A percentile compares a stretch with the other conserved stretches of the same genome.
phyloP scores from a whole-genome alignment of 2,888 invertebrate genomes.

The Oxytorus armatus region DNA sequence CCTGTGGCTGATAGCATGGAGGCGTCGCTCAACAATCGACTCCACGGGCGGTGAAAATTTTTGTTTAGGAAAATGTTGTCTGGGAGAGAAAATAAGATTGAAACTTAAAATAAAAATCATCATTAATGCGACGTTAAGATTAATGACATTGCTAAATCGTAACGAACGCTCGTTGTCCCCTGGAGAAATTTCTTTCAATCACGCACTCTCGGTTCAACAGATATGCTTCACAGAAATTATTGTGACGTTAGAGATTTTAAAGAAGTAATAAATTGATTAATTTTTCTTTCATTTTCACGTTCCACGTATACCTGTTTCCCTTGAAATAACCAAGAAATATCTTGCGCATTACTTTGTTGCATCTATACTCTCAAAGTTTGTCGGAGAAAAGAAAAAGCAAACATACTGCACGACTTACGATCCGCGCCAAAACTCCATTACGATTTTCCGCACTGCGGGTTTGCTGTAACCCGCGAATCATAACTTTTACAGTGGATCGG shows the following conservation, averaged over 20 bases:
- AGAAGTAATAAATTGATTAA: slow-evolving; percentile 5
- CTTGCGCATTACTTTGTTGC: no score
- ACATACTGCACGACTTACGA: slow-evolving; percentile 3
- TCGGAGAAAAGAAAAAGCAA: not conserved
- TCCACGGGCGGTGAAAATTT: slow-evolving; percentile 75
- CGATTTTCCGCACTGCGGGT: slow-evolving; percentile 4
- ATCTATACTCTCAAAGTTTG: no score
- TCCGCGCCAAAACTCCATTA: not conserved
- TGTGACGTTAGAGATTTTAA: not conserved
- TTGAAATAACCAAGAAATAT: not conserved
- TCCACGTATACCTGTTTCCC: not conserved
- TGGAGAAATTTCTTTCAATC: slow-evolving; percentile 25
- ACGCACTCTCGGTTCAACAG: not conserved
- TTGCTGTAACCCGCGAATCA: not conserved
- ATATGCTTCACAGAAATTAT: not conserved
- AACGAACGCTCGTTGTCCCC: not conserved
- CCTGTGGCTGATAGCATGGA: slow-evolving; percentile 82
- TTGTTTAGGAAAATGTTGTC: not conserved
- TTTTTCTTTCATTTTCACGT: not conserved
- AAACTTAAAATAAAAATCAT: not conserved
- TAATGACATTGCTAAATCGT: no score
- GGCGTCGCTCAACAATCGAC: slow-evolving; percentile 84
- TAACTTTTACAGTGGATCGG: not conserved
- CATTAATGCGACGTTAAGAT: no score
- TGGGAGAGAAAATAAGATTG: not conserved